Evolutionary conservation across 1,140 invertebrate genomes (phyloP), one percentile per base, ranked within the genome.

Genomic region (Antheraea mylitta): DNA sequence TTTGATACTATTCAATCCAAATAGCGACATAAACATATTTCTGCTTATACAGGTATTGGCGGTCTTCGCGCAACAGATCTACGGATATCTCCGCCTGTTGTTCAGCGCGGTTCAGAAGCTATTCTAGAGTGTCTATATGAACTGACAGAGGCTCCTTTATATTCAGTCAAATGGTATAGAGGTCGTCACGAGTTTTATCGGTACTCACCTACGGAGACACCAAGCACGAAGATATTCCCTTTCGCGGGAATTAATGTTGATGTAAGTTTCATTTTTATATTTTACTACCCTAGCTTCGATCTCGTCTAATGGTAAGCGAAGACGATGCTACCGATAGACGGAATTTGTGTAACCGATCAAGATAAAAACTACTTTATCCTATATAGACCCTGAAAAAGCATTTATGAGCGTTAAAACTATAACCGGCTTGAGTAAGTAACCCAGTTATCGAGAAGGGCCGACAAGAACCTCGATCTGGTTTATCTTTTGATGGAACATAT

Each of bases 81-180:
- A 6, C 80, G 85, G 60, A 90, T 92, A 78, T 90, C 84, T 0
- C 92, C 92, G 0, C 83, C 88, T 22, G 89, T 91, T 0, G 91
- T 93, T 0, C 89, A 92, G 68, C 76, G 91, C 11, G 92, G 92
- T 0, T 87, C 87, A 0, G 85, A 89, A 63, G 90, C 90, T 7
- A 87, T 77, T 0, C 73, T 90, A 7, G 87, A 87, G 18, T 96
- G 96, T 86, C 86, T 94, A 48, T 96, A 96, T 92, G 95, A 96
- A 81, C 88, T 96, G 70, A 95, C 96, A 67, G 93, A 94, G 11
- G 94, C 94, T 18, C 93, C 93, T 7, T 92, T 97, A 19, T 96
- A 96, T 90, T 95, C 95, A 2, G 93, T 96, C 67, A 96, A 96
- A 90, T 97, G 96, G 96, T 97, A 97, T 87, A 93, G 96, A 66